Percentiles rank a stretch among this genome's conserved stretches.
Evolutionary conservation across 2,797 vertebrate genomes (phyloP).

Genomic region (Zalophus californianus): DNA sequence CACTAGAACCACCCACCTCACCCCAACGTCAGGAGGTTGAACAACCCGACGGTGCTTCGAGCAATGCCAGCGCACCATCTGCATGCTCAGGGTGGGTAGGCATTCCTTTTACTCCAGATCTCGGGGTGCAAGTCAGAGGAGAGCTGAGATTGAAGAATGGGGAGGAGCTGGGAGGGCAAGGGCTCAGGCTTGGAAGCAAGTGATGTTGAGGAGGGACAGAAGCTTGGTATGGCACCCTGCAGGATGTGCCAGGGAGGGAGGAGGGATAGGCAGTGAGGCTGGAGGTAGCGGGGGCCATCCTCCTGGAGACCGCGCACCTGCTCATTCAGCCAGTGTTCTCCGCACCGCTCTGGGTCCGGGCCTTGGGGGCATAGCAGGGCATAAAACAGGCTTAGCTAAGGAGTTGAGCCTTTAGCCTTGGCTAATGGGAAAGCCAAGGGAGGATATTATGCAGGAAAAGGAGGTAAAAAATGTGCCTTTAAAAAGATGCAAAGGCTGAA

Average conservation of each 20-base stretch:
- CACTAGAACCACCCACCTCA: no score
- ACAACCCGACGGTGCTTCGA: accelerated
- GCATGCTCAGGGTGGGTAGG: accelerated
- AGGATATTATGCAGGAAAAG: neutral
- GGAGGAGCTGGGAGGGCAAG: neutral
- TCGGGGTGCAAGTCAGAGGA: accelerated
- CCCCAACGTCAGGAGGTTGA: accelerated
- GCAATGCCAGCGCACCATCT: accelerated
- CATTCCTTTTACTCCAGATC: accelerated
- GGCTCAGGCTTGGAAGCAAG: neutral
- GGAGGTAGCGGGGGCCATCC: accelerated
- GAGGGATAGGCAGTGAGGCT: accelerated
- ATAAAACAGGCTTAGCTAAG: neutral
- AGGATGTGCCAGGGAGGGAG: accelerated
- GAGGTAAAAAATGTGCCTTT: neutral
- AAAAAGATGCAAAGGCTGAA: neutral
- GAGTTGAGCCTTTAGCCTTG: neutral
- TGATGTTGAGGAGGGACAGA: neutral
- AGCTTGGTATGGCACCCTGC: accelerated
- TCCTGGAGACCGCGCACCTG: accelerated
- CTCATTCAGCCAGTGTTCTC: accelerated
- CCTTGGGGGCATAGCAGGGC: no score
- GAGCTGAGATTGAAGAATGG: neutral
- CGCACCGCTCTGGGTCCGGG: accelerated
- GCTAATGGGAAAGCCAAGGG: neutral